Base-by-base conservation (phyloP, 2,797 vertebrate species). In the Gymnocypris eckloni region DNA sequence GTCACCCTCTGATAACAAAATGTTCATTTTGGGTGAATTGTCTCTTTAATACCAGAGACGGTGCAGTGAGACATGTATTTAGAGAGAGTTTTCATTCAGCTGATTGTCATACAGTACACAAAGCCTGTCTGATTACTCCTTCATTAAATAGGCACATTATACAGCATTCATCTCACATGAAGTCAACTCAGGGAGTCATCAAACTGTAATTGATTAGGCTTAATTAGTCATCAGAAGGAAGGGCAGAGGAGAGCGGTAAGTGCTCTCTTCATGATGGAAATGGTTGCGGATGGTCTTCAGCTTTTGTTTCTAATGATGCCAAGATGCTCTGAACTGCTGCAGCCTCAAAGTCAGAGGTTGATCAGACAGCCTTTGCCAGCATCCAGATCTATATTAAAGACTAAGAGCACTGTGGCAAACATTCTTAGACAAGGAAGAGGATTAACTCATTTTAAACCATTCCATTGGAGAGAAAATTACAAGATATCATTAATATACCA, bases 301-400 rank as follows among this genome's bases (percentile, higher is more conserved):
- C 20, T 59, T 52, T 54, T 75, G 25, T 64, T 48, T 78, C 33
- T 88, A 88, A 87, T 84, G 86, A 88, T 81, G 72, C 48, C 43
- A 56, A n/a, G 48, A 37, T 41, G 25, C 59, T 85, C 71, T 66
- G 48, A 59, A 72, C 41, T n/a, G 9, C 11, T 66, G 28, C 16
- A 45, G 66, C 81, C 76, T 85, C 75, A 33, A 69, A 77, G 72
- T 72, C 71, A 54, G 92, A 93, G 90, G 93, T 90, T 91, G 93
- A 93, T 92, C 90, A 90, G 89, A 87, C 94, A 92, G 93, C 93
- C 92, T 91, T 59, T 11, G 54, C 22, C 22, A 59, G 20, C 56
- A 59, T 59, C 56, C 86, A 75, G 20, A 81, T 54, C 92, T 91
- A 89, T 90, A 93, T 94, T 94, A 94, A 94, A 94, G 94, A 94